phyloP scores from a whole-genome alignment of 2,888 invertebrate genomes.

The Metalampra italica region DNA sequence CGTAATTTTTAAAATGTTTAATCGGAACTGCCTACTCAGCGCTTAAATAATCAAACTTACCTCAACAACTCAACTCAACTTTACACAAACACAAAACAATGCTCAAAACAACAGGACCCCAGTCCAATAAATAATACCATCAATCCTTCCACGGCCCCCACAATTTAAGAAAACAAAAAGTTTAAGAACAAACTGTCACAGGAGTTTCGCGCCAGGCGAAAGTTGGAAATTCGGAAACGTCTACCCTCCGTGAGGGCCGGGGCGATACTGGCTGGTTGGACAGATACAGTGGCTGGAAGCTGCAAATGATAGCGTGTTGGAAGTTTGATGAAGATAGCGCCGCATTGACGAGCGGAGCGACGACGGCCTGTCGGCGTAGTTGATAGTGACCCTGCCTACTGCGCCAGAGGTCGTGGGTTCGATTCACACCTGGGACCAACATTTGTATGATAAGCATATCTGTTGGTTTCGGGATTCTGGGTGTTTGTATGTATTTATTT shows the following conservation, averaged over 20 bases:
- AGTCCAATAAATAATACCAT: not conserved
- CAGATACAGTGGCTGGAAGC: conserved; percentile 26
- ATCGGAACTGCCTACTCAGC: too few relatives aligned
- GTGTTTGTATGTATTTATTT: too few relatives aligned
- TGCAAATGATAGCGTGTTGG: conserved; percentile 46
- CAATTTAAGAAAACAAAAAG: conserved; percentile 4
- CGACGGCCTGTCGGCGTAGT: too few relatives aligned
- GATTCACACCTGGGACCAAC: too few relatives aligned
- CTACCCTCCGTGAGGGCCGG: conserved; percentile 29
- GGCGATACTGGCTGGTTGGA: conserved; percentile 45
- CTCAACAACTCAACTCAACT: not conserved
- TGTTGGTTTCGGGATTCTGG: too few relatives aligned
- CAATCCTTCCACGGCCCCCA: not conserved
- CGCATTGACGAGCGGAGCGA: conserved; percentile 21
- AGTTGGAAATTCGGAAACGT: conserved; percentile 24
- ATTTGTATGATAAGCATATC: too few relatives aligned
- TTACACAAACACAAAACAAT: not conserved
- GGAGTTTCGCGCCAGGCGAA: conserved; percentile 43
- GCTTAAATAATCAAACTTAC: not conserved
- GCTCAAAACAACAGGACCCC: not conserved
- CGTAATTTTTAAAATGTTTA: too few relatives aligned
- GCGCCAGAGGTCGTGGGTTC: too few relatives aligned
- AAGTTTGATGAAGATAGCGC: conserved; percentile 39
- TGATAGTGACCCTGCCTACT: too few relatives aligned
- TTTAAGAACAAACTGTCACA: conserved; percentile 19